These are phyloP conservation scores for Troilus luridus DNA, from an alignment of 2,888 invertebrate species.

Conservation along the genomic window DNA sequence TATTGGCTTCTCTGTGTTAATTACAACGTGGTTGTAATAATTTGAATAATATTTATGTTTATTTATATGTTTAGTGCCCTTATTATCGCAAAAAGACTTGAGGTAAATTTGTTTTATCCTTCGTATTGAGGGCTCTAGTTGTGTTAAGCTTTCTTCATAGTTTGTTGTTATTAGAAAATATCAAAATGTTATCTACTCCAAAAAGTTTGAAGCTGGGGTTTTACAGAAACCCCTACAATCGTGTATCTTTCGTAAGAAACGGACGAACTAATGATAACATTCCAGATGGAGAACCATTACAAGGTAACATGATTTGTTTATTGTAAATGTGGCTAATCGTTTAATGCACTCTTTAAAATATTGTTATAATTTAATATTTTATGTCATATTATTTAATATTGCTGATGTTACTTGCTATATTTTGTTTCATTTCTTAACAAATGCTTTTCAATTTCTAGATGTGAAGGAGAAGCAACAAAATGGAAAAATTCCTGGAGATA, in stretches of 20 bases:
- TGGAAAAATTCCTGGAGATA: slow-evolving; percentile 61
- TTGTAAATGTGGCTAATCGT: neutral
- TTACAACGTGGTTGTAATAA: slow-evolving; percentile 47
- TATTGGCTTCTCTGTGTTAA: neutral
- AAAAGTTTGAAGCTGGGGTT: slow-evolving; percentile 70
- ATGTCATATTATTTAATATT: neutral
- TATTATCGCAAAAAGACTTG: slow-evolving; percentile 45
- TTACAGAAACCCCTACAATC: slow-evolving; percentile 69
- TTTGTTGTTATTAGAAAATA: slow-evolving; percentile 47
- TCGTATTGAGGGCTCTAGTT: slow-evolving; percentile 42
- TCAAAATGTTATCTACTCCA: slow-evolving; percentile 69
- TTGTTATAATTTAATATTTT: neutral
- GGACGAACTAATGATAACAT: slow-evolving; percentile 67
- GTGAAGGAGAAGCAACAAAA: slow-evolving; percentile 63
- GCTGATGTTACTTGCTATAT: neutral
- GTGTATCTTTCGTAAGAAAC: slow-evolving; percentile 68
- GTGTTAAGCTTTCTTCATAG: neutral
- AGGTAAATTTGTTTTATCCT: slow-evolving; percentile 26
- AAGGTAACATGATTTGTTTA: slow-evolving; percentile 68
- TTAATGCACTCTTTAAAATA: neutral
- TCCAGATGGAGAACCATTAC: slow-evolving; percentile 70
- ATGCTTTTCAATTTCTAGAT: slow-evolving; percentile 59
- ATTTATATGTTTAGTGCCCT: slow-evolving; percentile 25
- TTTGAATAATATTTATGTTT: slow-evolving; percentile 43
- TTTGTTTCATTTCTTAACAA: neutral